These are phyloP conservation scores for Eurois occulta DNA, from an alignment of 2,888 invertebrate genomes.

Conservation along the genomic window DNA sequence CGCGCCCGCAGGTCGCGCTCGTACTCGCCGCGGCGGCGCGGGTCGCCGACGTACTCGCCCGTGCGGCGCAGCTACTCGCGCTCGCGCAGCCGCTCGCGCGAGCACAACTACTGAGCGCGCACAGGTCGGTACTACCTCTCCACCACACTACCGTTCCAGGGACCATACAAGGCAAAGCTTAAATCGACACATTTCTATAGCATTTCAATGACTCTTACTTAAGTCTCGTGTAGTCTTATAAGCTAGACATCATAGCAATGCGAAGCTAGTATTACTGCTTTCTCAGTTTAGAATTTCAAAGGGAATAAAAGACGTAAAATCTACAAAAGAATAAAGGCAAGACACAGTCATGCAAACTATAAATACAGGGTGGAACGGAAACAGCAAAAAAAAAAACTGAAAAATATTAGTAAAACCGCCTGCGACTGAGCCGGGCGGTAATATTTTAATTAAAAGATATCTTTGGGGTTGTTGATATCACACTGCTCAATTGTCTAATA, in stretches of 20 bases:
- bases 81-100: conserved; percentile 89
- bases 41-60: conserved; percentile 98
- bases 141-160: not conserved
- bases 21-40: conserved; percentile 95
- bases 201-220: conserved; percentile 6
- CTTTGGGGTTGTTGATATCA: not conserved
- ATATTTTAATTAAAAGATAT: not conserved
- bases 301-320: not conserved
- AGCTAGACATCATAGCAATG: not conserved
- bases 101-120: conserved; percentile 78
- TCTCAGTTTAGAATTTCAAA: not conserved
- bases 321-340: not conserved
- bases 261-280: not conserved
- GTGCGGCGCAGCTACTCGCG: conserved; percentile 96
- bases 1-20: conserved; percentile 91
- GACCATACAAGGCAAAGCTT: not conserved
- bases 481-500: conserved; percentile 16
- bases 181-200: conserved; percentile 2
- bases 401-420: not conserved
- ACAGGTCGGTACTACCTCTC: conserved; percentile 47
- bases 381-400: too few relatives aligned
- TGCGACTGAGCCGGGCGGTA: not conserved
- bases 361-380: not conserved
- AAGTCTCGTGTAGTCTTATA: conserved; percentile 2
- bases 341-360: not conserved